These are phyloP conservation scores for Triplophysa tibetana DNA, from an alignment of 2,113 vertebrate species.

Conservation along the genomic window DNA sequence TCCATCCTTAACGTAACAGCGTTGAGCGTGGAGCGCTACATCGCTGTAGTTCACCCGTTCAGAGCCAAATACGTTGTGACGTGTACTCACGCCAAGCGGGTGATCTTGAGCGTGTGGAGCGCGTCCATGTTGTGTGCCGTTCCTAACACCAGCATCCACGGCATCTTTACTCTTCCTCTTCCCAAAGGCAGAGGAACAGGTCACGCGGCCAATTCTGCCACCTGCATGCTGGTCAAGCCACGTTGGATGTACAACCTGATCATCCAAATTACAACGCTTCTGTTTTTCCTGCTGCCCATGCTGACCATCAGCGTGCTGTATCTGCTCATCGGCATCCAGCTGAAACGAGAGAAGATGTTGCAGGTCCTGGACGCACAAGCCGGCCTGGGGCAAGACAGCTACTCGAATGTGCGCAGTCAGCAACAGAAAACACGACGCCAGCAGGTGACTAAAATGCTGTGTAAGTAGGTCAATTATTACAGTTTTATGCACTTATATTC, in stretches of 20 bases:
- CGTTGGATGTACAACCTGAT: slow-evolving; percentile 84
- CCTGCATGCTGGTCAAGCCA: slow-evolving; percentile 79
- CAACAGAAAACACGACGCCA: slow-evolving; percentile 76
- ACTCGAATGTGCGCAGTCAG: slow-evolving; percentile 57
- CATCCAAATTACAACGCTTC: slow-evolving; percentile 83
- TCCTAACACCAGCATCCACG: slow-evolving; percentile 92
- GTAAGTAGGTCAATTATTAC: slow-evolving; percentile 75
- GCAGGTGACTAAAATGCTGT: slow-evolving; percentile 95
- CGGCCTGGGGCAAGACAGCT: slow-evolving; percentile 37
- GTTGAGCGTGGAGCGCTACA: slow-evolving; percentile 89
- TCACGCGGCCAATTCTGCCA: slow-evolving; percentile 71
- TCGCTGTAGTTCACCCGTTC: slow-evolving; percentile 90
- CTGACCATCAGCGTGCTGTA: slow-evolving; percentile 86
- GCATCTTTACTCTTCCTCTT: slow-evolving; percentile 76
- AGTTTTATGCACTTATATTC: no score
- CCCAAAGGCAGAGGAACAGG: slow-evolving; percentile 53
- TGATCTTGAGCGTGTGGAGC: slow-evolving; percentile 82
- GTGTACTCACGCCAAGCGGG: slow-evolving; percentile 80
- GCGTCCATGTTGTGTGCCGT: slow-evolving; percentile 83
- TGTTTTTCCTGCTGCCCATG: slow-evolving; percentile 94
- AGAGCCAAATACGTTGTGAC: slow-evolving; percentile 88
- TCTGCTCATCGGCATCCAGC: slow-evolving; percentile 84
- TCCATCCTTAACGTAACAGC: slow-evolving; percentile 92
- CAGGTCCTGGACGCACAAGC: slow-evolving; percentile 70
- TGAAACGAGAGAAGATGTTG: slow-evolving; percentile 80